Conservation (phyloP, 1,140 invertebrate species). For the Acromyrmex echinatior region DNA sequence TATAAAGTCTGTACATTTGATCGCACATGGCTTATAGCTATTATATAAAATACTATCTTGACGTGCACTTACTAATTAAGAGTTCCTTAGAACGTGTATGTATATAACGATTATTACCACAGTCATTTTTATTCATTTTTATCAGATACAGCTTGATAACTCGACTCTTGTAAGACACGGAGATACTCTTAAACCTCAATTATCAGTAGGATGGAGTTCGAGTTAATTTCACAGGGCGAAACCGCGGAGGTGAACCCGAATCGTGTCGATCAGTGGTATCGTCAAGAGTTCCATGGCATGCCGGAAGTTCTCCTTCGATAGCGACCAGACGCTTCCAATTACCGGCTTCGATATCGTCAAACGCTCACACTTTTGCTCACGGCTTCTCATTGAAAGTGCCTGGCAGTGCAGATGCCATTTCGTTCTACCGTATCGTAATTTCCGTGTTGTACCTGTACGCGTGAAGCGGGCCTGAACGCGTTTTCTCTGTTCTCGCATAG, state of each 20-base stretch:
- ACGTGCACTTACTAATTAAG: neutral
- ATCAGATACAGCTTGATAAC: neutral
- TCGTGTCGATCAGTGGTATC: constrained; percentile 38
- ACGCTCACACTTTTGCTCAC: constrained; percentile 40
- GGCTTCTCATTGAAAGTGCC: constrained; percentile 30
- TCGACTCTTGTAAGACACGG: neutral
- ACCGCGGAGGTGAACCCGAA: neutral
- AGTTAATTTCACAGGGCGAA: constrained; percentile 10
- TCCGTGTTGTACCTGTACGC: constrained; percentile 41
- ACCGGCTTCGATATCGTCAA: constrained; percentile 44
- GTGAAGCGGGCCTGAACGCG: neutral
- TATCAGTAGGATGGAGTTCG: constrained; percentile 1
- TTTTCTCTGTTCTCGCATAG: constrained; percentile 50
- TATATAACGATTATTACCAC: neutral
- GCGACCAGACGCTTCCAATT: constrained; percentile 56
- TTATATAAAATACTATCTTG: neutral
- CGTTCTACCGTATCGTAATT: constrained; percentile 50
- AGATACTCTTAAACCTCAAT: neutral
- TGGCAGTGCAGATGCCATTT: constrained; percentile 34
- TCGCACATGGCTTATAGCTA: neutral
- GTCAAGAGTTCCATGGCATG: constrained; percentile 10
- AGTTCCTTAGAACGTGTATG: neutral
- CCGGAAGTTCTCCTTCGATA: constrained; percentile 34
- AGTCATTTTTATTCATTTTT: neutral
- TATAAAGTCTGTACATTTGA: neutral